A percentile compares a stretch with the other conserved stretches of the same genome.
phyloP scores from a whole-genome alignment of 2,797 vertebrate species.

The Sitta carolinensis region DNA sequence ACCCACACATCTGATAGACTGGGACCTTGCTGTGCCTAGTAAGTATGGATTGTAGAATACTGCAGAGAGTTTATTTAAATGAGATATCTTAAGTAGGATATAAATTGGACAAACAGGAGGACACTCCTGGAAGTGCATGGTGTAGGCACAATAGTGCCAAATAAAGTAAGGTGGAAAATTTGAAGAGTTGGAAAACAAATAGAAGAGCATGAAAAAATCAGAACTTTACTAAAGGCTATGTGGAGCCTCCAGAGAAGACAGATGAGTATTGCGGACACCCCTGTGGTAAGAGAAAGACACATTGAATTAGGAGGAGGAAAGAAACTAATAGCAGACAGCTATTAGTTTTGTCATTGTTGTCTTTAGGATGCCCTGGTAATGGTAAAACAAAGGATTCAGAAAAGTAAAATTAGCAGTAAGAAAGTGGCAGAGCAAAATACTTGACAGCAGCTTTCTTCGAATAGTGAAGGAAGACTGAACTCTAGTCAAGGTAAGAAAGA shows the following conservation, averaged over 20 bases:
- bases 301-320: not conserved
- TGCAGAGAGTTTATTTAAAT: not conserved
- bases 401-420: not conserved
- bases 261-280: not conserved
- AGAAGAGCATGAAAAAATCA: not conserved
- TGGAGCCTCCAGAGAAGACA: not conserved
- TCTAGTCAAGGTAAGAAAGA: not conserved
- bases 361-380: not conserved
- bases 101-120: not conserved
- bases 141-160: not conserved
- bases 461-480: not conserved
- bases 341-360: not conserved
- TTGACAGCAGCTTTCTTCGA: not conserved
- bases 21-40: not conserved
- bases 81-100: not conserved
- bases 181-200: not conserved
- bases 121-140: not conserved
- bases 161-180: not conserved
- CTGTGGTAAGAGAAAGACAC: not conserved
- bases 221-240: not conserved
- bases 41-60: not conserved
- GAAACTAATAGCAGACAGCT: not conserved
- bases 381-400: not conserved
- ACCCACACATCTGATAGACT: not conserved
- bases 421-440: not conserved